A percentile compares a stretch with the other conserved stretches of the same genome.
Evolutionary conservation across 2,888 invertebrate species (phyloP).

Genomic region (Pteria penguin): DNA sequence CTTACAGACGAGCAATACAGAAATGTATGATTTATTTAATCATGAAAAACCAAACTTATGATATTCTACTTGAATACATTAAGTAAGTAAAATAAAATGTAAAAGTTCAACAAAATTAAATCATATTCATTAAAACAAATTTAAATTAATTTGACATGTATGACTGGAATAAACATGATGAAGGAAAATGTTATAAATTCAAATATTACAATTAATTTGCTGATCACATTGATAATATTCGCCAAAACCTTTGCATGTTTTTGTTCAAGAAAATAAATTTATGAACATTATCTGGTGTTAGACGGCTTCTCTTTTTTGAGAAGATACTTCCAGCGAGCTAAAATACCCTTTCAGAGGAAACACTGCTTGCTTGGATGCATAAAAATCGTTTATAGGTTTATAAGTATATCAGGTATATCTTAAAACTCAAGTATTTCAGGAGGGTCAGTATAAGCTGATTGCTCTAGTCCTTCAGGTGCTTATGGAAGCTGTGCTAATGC

Average conservation of each 20-base stretch:
- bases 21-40: neutral
- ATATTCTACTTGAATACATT: neutral
- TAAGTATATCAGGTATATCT: neutral
- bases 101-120: too few relatives aligned
- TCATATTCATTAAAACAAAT: too few relatives aligned
- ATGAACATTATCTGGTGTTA: conserved; percentile 5
- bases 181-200: too few relatives aligned
- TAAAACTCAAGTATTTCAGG: neutral
- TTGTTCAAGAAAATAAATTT: conserved; percentile 14
- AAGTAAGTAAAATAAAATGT: neutral
- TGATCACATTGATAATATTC: neutral
- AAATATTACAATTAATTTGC: too few relatives aligned
- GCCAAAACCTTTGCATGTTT: conserved; percentile 15
- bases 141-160: too few relatives aligned
- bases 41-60: neutral
- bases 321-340: neutral
- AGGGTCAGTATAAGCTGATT: neutral
- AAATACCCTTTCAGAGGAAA: conserved; percentile 16
- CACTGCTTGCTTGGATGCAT: conserved; percentile 2
- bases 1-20: neutral
- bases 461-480: neutral
- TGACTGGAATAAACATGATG: too few relatives aligned
- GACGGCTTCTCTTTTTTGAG: neutral
- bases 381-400: neutral
- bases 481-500: conserved; percentile 1